Evolutionary conservation across 1,140 invertebrate species (phyloP).

Genomic region (Catajapyx aquilonaris): DNA sequence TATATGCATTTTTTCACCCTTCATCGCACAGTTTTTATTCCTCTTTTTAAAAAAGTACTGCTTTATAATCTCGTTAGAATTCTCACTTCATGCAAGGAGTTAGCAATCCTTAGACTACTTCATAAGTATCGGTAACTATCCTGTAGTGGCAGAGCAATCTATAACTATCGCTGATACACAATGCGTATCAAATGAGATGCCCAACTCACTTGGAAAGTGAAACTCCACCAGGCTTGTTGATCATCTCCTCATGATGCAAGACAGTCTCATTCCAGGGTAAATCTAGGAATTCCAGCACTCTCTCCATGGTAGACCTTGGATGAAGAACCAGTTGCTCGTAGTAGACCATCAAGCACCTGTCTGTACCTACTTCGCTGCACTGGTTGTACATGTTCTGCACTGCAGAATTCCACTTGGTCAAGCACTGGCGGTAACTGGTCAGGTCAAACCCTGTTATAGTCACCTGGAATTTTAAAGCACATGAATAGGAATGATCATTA

Average conservation of each 20-base stretch:
- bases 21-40: too few relatives aligned
- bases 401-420: slow-evolving; percentile 90
- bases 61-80: too few relatives aligned
- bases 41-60: too few relatives aligned
- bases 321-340: slow-evolving; percentile 95
- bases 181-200: too few relatives aligned
- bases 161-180: too few relatives aligned
- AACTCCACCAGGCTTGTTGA: slow-evolving; percentile 89
- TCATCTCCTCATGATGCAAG: slow-evolving; percentile 89
- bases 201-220: slow-evolving; percentile 76
- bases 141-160: too few relatives aligned
- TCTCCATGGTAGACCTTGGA: slow-evolving; percentile 70
- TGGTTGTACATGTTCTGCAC: slow-evolving; percentile 87
- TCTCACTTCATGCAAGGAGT: too few relatives aligned
- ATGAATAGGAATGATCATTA: slow-evolving; percentile 3
- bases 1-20: too few relatives aligned
- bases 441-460: slow-evolving; percentile 97
- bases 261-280: slow-evolving; percentile 91
- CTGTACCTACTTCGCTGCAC: slow-evolving; percentile 66
- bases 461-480: slow-evolving; percentile 33
- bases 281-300: slow-evolving; percentile 75
- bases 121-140: too few relatives aligned
- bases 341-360: slow-evolving; percentile 69
- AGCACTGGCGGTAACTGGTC: slow-evolving; percentile 73
- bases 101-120: too few relatives aligned